phyloP scores from a whole-genome alignment of 2,797 vertebrate genomes.

The Mus caroli region DNA sequence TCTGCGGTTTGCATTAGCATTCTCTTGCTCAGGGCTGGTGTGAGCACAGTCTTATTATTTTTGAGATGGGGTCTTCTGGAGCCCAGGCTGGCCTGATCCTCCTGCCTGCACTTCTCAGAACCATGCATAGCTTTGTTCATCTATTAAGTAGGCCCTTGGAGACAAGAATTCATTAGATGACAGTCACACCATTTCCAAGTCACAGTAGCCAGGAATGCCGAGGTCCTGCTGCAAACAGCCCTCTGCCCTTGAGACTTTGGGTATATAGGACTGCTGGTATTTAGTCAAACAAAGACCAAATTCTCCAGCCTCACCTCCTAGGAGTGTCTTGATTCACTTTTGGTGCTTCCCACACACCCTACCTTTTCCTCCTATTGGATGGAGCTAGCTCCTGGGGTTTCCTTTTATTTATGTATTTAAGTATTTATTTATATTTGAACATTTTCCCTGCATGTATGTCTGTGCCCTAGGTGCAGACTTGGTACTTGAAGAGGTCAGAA shows the following conservation, averaged over 20 bases:
- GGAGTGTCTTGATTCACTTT: not conserved
- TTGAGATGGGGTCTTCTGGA: not conserved
- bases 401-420: not conserved
- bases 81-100: not conserved
- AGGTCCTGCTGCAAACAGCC: not conserved
- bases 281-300: not conserved
- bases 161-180: not conserved
- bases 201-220: not conserved
- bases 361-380: not conserved
- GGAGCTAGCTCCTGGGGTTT: not conserved
- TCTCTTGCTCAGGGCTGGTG: not conserved
- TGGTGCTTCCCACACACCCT: not conserved
- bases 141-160: not conserved
- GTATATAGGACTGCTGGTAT: not conserved
- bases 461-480: no score
- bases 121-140: not conserved
- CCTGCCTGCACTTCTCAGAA: not conserved
- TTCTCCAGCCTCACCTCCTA: not conserved
- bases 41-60: not conserved
- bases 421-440: not conserved
- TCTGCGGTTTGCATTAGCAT: not conserved
- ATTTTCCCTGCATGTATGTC: not conserved
- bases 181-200: not conserved
- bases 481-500: not conserved
- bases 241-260: slow-evolving; percentile 27